Conservation (phyloP, 2,113 vertebrate species). For the Etia nguti region DNA sequence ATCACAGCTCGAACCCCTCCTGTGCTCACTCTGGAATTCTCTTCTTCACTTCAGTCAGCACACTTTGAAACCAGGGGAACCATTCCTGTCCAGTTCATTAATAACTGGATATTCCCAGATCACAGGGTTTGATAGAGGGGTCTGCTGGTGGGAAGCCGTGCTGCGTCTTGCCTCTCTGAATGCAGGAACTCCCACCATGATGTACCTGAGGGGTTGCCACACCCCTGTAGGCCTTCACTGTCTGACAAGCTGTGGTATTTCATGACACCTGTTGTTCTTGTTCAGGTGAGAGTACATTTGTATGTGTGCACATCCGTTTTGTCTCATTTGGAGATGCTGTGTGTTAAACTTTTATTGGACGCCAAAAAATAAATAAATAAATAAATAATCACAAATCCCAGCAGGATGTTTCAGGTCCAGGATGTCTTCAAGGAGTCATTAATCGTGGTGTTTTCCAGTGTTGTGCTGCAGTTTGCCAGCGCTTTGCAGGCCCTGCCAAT, state of each 20-base stretch:
- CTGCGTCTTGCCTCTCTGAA: neutral
- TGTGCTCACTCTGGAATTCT: conserved; percentile 41
- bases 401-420: conserved; percentile 7
- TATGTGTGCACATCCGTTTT: neutral
- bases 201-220: conserved; percentile 48
- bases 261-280: conserved; percentile 57
- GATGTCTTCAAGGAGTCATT: conserved; percentile 21
- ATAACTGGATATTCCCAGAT: conserved; percentile 61
- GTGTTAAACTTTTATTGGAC: neutral
- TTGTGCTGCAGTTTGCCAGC: conserved; percentile 40
- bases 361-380: neutral
- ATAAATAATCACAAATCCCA: neutral
- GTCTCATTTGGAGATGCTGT: neutral
- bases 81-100: conserved; percentile 62
- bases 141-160: conserved; percentile 18
- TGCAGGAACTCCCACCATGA: conserved; percentile 64
- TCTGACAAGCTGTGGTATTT: neutral
- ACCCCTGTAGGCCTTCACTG: neutral
- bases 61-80: conserved; percentile 42
- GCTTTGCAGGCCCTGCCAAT: conserved; percentile 31
- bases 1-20: conserved; percentile 55
- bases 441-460: conserved; percentile 38
- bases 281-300: conserved; percentile 3
- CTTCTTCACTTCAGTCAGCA: conserved; percentile 59
- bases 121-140: conserved; percentile 49